Percentiles rank a stretch among this genome's conserved stretches.
Evolutionary conservation across 2,797 vertebrate species (phyloP).

Genomic region (Notolabrus celidotus): DNA sequence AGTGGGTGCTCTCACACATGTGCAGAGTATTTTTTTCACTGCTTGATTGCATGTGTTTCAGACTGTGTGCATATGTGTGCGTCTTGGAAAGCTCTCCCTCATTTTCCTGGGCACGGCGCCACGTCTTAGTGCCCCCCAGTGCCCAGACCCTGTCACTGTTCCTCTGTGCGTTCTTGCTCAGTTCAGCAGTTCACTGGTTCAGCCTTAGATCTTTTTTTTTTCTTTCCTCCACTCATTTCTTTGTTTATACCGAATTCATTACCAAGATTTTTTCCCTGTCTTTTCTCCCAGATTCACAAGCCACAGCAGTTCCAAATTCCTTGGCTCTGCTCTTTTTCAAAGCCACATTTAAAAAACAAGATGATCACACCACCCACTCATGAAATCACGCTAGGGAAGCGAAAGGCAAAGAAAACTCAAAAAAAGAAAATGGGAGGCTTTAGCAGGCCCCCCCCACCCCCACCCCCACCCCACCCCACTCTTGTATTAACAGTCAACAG

Average conservation of each 20-base stretch:
- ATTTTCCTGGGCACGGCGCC: slow-evolving; percentile 74
- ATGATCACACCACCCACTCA: slow-evolving; percentile 83
- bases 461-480: slow-evolving; percentile 10
- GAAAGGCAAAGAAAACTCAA: slow-evolving; percentile 67
- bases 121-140: slow-evolving; percentile 83
- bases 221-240: slow-evolving; percentile 45
- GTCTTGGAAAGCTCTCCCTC: slow-evolving; percentile 65
- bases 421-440: slow-evolving; percentile 64
- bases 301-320: slow-evolving; percentile 85
- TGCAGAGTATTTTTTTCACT: slow-evolving; percentile 49
- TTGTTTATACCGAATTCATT: slow-evolving; percentile 83
- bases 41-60: slow-evolving; percentile 72
- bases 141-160: slow-evolving; percentile 79
- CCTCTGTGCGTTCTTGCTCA: slow-evolving; percentile 56
- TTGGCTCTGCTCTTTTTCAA: slow-evolving; percentile 83
- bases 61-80: slow-evolving; percentile 62
- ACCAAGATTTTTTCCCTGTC: slow-evolving; percentile 74
- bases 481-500: slow-evolving; percentile 66
- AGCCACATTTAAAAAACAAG: slow-evolving; percentile 85
- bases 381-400: slow-evolving; percentile 77
- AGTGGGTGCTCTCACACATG: slow-evolving; percentile 66
- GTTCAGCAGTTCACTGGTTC: slow-evolving; percentile 69
- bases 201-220: slow-evolving; percentile 52
- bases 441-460: slow-evolving; percentile 37
- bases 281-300: slow-evolving; percentile 81